A percentile compares a stretch with the other conserved stretches of the same genome.
phyloP scores from a whole-genome alignment of 1,140 invertebrate genomes.

The Papilio polyxenes region DNA sequence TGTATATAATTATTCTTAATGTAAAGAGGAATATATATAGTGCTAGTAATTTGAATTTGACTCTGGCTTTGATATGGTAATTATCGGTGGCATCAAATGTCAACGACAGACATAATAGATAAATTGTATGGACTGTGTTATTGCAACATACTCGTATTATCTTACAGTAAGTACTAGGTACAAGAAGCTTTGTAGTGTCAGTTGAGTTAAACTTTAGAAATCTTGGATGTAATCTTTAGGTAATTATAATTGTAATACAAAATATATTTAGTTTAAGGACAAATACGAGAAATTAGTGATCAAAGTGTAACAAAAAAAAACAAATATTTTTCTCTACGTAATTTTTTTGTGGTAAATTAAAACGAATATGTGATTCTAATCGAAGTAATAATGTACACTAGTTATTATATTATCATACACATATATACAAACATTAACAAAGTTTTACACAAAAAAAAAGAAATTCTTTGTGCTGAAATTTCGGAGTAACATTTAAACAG shows the following conservation, averaged over 20 bases:
- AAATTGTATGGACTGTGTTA: neutral
- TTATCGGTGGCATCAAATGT: conserved; percentile 11
- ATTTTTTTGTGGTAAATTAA: too few species aligned
- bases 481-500: neutral
- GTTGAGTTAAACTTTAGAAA: neutral
- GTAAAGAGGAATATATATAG: neutral
- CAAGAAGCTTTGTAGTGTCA: too few species aligned
- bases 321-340: too few species aligned
- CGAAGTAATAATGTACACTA: too few species aligned
- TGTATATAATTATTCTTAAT: too few species aligned
- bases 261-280: too few species aligned
- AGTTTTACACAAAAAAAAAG: too few species aligned
- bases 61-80: neutral
- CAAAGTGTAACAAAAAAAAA: too few species aligned
- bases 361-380: too few species aligned
- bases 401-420: neutral
- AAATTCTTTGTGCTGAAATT: neutral
- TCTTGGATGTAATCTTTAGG: neutral
- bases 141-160: neutral
- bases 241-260: too few species aligned
- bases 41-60: neutral
- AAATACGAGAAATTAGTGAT: too few species aligned
- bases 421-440: too few species aligned
- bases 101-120: neutral
- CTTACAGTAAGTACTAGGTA: neutral